A percentile compares a stretch with the other conserved stretches of the same genome.
These are phyloP conservation scores for Neomorphus geoffroyi DNA, from an alignment of 2,797 vertebrate species.

Conservation along the genomic window DNA sequence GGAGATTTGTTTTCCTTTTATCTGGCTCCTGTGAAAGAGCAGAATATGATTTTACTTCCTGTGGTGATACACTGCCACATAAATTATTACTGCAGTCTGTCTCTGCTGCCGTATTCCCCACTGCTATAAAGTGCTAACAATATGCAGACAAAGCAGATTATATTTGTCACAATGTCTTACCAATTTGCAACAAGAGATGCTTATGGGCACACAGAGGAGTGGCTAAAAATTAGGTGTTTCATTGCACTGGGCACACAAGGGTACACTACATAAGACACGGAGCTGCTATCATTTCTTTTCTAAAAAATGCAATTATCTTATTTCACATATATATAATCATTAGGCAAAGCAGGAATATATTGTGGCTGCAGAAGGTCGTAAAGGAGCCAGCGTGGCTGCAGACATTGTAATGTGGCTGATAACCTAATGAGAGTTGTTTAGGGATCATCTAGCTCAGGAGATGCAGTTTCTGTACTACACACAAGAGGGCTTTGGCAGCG, in stretches of 20 bases:
- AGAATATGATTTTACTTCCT: background rate
- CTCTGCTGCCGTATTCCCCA: background rate
- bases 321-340: background rate
- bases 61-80: background rate
- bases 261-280: background rate
- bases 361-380: background rate
- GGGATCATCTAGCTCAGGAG: background rate
- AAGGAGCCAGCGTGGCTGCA: background rate
- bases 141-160: background rate
- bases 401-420: background rate
- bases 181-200: background rate
- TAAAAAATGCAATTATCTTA: background rate
- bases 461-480: background rate
- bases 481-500: background rate
- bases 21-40: background rate
- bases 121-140: background rate
- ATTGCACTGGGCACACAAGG: background rate
- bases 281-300: background rate
- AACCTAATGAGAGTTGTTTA: background rate
- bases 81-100: conserved; percentile 35
- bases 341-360: background rate
- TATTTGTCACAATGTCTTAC: background rate
- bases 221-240: background rate
- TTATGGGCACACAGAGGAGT: background rate
- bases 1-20: background rate